A percentile compares a stretch with the other conserved stretches of the same genome.
phyloP scores from a whole-genome alignment of 2,797 vertebrate species.

The Lophius americanus region DNA sequence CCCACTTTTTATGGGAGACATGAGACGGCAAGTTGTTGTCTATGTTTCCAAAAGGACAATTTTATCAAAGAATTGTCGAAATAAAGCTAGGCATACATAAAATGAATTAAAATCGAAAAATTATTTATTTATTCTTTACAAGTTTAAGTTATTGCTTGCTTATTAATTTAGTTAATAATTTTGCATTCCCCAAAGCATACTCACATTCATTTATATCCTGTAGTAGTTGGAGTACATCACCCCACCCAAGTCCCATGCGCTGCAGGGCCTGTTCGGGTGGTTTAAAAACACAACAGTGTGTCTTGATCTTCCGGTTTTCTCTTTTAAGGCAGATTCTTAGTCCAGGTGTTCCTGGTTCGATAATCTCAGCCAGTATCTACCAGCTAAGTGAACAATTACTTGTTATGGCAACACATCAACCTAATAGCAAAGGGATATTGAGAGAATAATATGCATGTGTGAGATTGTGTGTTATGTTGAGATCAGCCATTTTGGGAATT shows the following conservation, averaged over 20 bases:
- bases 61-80: too few relatives aligned
- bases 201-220: conserved; percentile 58
- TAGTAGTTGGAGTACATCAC: conserved; percentile 32
- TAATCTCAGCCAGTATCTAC: conserved; percentile 15
- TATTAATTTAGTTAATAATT: conserved; percentile 26
- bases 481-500: conserved; percentile 26
- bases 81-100: too few relatives aligned
- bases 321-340: conserved; percentile 34
- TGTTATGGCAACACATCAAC: not conserved
- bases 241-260: conserved; percentile 45
- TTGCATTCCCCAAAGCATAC: conserved; percentile 39
- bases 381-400: not conserved
- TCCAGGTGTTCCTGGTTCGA: conserved; percentile 42
- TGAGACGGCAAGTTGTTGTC: too few relatives aligned
- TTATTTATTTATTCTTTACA: not conserved
- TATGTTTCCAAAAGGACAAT: too few relatives aligned
- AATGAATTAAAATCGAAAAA: not conserved
- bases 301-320: conserved; percentile 47
- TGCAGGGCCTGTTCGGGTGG: conserved; percentile 69
- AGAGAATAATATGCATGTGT: not conserved
- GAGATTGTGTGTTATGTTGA: conserved; percentile 11
- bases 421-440: not conserved
- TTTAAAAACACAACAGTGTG: conserved; percentile 58
- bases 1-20: too few relatives aligned
- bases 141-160: conserved; percentile 16